These are phyloP conservation scores for Rhinogobius similis DNA, from an alignment of 2,113 vertebrate species.

Conservation along the genomic window DNA sequence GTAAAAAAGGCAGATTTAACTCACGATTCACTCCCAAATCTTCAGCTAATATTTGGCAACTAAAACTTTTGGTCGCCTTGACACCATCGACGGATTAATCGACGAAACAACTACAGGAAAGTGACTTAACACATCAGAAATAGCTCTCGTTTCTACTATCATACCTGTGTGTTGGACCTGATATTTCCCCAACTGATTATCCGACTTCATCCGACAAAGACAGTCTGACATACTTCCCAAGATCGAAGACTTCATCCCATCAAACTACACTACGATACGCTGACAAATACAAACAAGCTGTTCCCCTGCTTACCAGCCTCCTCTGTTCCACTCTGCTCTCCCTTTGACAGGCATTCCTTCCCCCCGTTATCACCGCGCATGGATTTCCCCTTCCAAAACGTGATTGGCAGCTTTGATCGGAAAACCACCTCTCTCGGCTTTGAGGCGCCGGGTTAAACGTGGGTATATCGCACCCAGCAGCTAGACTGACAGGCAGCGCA, in stretches of 20 bases:
- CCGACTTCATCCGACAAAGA: not conserved
- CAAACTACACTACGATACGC: not conserved
- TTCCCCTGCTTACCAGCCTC: not conserved
- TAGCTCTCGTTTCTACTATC: too few species aligned
- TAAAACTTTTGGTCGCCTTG: too few species aligned
- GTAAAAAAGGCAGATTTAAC: too few species aligned
- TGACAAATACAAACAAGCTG: constrained; percentile 1
- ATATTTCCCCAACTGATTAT: too few species aligned
- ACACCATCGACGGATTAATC: too few species aligned
- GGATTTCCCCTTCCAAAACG: not conserved
- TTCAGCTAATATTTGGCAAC: too few species aligned
- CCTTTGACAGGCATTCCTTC: not conserved
- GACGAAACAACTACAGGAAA: too few species aligned
- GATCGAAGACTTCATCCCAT: not conserved
- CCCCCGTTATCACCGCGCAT: not conserved
- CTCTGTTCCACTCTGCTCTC: not conserved
- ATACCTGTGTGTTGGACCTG: too few species aligned
- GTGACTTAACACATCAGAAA: too few species aligned
- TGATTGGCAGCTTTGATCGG: not conserved
- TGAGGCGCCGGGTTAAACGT: not conserved
- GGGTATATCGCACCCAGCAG: not conserved
- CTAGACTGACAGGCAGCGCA: not conserved
- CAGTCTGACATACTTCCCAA: not conserved
- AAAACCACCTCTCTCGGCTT: not conserved
- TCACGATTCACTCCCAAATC: too few species aligned